A percentile compares a stretch with the other conserved stretches of the same genome.
Evolutionary conservation across 2,113 vertebrate species (phyloP).

Genomic region (Oxygymnocypris stewartii): DNA sequence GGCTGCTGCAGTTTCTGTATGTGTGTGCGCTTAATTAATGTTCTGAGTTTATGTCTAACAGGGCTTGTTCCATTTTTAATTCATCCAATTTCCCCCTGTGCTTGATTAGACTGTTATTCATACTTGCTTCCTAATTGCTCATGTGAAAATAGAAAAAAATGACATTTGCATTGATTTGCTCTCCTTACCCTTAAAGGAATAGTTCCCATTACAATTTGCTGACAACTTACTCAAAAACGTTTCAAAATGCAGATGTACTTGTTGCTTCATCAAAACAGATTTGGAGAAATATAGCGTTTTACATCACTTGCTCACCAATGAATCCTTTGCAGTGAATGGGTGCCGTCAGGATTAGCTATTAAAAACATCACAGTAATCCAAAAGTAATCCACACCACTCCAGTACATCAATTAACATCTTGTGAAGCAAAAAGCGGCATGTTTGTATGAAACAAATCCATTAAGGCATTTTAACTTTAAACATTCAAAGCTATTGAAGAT

Average conservation of each 20-base stretch:
- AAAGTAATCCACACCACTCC: background rate
- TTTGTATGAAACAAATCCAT: background rate
- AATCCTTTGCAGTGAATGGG: background rate
- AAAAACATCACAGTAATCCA: background rate
- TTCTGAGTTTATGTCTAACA: slow-evolving; percentile 39
- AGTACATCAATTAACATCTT: background rate
- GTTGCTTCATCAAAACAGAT: background rate
- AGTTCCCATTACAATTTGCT: background rate
- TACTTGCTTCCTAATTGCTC: slow-evolving; percentile 24
- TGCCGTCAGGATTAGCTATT: background rate
- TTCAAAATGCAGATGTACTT: background rate
- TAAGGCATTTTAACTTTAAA: background rate
- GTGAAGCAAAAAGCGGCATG: background rate
- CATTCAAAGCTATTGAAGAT: background rate
- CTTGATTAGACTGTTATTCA: slow-evolving; percentile 24
- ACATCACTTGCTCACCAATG: background rate
- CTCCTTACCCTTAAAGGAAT: background rate
- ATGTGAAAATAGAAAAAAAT: background rate
- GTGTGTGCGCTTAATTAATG: slow-evolving; percentile 11
- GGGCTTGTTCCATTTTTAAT: slow-evolving; percentile 42
- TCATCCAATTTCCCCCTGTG: slow-evolving; percentile 36
- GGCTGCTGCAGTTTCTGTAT: slow-evolving; percentile 1
- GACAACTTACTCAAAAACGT: background rate
- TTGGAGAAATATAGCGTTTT: background rate
- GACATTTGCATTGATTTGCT: slow-evolving; percentile 4